Base-by-base conservation (phyloP, 1,140 invertebrate species). In the Ceratitis capitata region DNA sequence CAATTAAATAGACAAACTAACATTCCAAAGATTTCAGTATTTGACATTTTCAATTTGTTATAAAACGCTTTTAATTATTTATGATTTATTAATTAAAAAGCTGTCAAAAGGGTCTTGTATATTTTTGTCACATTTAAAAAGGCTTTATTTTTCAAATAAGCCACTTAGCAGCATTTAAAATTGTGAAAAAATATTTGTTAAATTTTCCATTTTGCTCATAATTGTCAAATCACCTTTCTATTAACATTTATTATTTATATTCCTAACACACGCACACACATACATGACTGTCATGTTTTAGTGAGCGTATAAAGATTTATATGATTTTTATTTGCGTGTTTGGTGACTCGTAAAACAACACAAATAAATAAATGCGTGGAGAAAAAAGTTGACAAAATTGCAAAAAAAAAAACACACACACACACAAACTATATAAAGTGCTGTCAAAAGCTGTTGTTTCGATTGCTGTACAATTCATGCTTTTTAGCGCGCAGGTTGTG, bases 191-290 rank as follows among this genome's bases (percentile, higher is more conserved):
- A 19, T 78, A 42, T 78, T n/a, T 78, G 69, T 78, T 56, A 9
- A 23, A 23, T 39, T 45, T 45, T 19, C 32, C 69, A 78, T 78
- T 78, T 45, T 45, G 69, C 69, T 26, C 39, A 78, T 26, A 78
- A 39, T n/a, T 78, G 69, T 78, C 69, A 78, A 78, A 78, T 19
- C 45, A 78, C 69, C 39, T 42, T 78, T 78, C 69, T 78, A 47
- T 78, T 78, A 47, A 45, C 35, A 45, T 78, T 78, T 78, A 78
- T 45, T 78, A 45, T 78, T 23, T 23, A 45, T 23, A 78, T 45
- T 45, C 39, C 23, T 74, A 19, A 74, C 19, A 35, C 23, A 42
- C 16, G 16, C 10, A 19, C 39, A 74, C 1, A 78, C n/a, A 78
- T 23, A n/a, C 10, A 12, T 35, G 4, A 35, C 2, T 69, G 64